A percentile compares a stretch with the other conserved stretches of the same genome.
Evolutionary conservation across 2,797 vertebrate species (phyloP).

Genomic region (Liparis tanakae): DNA sequence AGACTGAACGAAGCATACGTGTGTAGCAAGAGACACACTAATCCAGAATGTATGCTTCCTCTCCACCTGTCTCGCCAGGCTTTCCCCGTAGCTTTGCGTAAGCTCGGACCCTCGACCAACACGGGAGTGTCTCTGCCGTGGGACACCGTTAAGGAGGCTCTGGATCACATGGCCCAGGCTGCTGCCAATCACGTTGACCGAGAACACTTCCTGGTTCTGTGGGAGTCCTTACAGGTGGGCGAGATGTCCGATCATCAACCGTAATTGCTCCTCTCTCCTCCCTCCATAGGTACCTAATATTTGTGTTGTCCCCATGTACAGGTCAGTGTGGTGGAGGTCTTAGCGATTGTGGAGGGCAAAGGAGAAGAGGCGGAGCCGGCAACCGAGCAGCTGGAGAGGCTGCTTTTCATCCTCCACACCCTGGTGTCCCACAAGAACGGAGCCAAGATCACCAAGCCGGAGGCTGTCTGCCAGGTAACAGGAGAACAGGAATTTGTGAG

Average conservation of each 20-base stretch:
- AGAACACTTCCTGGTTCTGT: slow-evolving; percentile 89
- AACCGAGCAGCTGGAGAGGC: slow-evolving; percentile 88
- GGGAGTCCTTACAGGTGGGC: slow-evolving; percentile 87
- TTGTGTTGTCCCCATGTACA: slow-evolving; percentile 51
- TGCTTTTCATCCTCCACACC: slow-evolving; percentile 88
- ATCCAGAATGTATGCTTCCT: background rate
- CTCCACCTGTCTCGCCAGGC: slow-evolving; percentile 75
- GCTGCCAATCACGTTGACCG: slow-evolving; percentile 83
- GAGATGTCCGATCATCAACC: background rate
- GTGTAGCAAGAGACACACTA: background rate
- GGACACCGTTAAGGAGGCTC: slow-evolving; percentile 86
- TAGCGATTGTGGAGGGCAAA: slow-evolving; percentile 71
- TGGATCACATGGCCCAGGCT: slow-evolving; percentile 88
- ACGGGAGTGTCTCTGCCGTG: slow-evolving; percentile 82
- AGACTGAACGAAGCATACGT: background rate
- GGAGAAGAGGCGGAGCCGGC: slow-evolving; percentile 54
- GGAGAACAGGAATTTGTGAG: background rate
- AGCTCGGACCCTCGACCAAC: slow-evolving; percentile 88
- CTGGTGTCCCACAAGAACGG: slow-evolving; percentile 87
- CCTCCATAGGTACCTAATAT: background rate
- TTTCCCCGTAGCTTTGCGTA: slow-evolving; percentile 85
- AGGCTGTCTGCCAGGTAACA: slow-evolving; percentile 86
- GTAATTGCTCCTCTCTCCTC: background rate
- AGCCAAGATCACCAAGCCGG: slow-evolving; percentile 88
- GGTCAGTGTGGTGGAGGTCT: slow-evolving; percentile 81